Base-by-base conservation (phyloP, 2,888 invertebrate genomes). In the Germaria angustata region DNA sequence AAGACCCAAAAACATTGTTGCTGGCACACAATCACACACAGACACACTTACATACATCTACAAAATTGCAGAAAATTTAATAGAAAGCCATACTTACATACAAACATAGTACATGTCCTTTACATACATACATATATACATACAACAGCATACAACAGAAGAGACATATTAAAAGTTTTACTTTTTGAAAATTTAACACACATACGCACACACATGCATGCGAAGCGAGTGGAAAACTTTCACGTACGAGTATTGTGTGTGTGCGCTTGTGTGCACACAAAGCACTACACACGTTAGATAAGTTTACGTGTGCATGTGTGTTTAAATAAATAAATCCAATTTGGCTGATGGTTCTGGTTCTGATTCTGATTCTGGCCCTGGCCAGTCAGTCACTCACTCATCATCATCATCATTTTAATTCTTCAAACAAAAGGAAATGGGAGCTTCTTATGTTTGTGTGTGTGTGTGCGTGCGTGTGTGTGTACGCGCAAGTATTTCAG, bases 261-360 rank as follows among this genome's bases (percentile, higher is more conserved):
- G 28, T 28, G 28, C 28, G n/a, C 34, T 46, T 49, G 8, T 17
- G 4, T 24, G 34, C 24, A 28, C n/a, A n/a, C 8, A n/a, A 51
- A 7, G 6, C 51, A 49, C 11, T 17, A 44, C 32, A 44, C 41
- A 55, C 39, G 28, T 41, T 13, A 13, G 1, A 57, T 41, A 20
- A 3, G 1, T 39, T 22, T 39, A 17, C 20, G 28, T n/a, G 22
- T 20, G 24, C 15, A n/a, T 71, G 28, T 72, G 65, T 69, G 15
- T 36, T 13, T 32, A 34, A 68, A 51, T 53, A 78, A 77, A 72
- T 77, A 81, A 78, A 82, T 82, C 75, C 81, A 82, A 82, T 82
- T 82, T 82, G 49, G 49, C 44, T 82, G 78, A 82, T 82, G 73
- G 73, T 41, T 69, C 71, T 73, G 63, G 49, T 11, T 4, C 66